Percentiles rank a stretch among this genome's conserved stretches.
Evolutionary conservation across 2,888 invertebrate species (phyloP).

Genomic region (Andrena minutula): DNA sequence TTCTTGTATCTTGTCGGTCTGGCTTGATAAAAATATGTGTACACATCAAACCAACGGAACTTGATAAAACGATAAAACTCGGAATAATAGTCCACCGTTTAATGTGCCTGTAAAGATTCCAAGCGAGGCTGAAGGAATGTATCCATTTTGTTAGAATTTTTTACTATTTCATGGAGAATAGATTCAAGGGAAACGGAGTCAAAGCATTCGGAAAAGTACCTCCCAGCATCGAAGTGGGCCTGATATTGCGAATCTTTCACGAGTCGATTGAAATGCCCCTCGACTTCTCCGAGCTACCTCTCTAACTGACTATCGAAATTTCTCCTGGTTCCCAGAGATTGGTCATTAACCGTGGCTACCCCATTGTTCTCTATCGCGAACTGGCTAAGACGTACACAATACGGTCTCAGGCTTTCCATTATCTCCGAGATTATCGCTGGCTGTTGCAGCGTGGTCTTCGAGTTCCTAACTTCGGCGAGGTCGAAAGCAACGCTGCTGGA

Average conservation of each 20-base stretch:
- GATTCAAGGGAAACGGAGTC: background rate
- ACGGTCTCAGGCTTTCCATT: slow-evolving; percentile 71
- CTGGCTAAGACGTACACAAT: slow-evolving; percentile 74
- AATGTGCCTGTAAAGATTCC: background rate
- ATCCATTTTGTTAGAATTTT: background rate
- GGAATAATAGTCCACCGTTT: no score
- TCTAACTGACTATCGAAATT: slow-evolving; percentile 62
- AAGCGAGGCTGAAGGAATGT: background rate
- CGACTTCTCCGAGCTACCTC: slow-evolving; percentile 43
- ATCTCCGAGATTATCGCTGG: slow-evolving; percentile 76
- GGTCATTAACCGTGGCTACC: slow-evolving; percentile 75
- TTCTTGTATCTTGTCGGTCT: background rate
- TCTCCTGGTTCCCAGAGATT: slow-evolving; percentile 73
- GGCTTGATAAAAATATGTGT: background rate
- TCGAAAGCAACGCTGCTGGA: slow-evolving; percentile 32
- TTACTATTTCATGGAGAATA: background rate
- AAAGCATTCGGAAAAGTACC: background rate
- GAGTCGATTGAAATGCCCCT: slow-evolving; percentile 47
- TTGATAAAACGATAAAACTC: no score
- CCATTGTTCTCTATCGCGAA: slow-evolving; percentile 77
- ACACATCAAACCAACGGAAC: background rate
- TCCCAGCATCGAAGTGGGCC: background rate
- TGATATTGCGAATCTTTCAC: slow-evolving; percentile 21
- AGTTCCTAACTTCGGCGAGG: slow-evolving; percentile 60
- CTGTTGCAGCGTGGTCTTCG: slow-evolving; percentile 48